Base-by-base conservation (phyloP, 2,113 vertebrate species). In the Scophthalmus maximus region DNA sequence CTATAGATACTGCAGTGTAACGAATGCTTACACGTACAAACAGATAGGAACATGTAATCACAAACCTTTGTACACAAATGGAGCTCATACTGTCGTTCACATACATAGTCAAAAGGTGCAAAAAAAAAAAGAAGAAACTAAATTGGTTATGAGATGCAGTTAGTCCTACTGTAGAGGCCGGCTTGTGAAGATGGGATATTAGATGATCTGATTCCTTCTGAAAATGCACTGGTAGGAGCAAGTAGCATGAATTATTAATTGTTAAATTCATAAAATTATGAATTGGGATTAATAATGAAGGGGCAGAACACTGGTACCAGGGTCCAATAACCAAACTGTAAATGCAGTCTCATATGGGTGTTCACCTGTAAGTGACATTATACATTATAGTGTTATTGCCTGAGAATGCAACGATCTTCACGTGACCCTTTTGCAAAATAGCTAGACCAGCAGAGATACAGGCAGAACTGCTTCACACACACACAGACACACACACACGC, bases 1-100 rank as follows among this genome's bases (percentile, higher is more conserved):
- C 15, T 42, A 42, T 18, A 44, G 42, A 44, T 7, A 44, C 15
- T 18, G 42, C 18, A 44, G 42, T 6, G 6, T 30, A 36, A 29
- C 29, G 26, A 22, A 58, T 32, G 9, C 22, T 42, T 23, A 36
- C 26, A 27, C 30, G 34, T 8, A 17, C 2, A 23, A 20, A 20
- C 58, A 44, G 20, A 36, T 50, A 49, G 40, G 40, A 44, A n/a
- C 17, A 44, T 44, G 40, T 18, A 44, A n/a, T 50, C 20, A 38
- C 58, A 69, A 56, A 44, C 42, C 18, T 44, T 44, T 18, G 42
- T 17, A 44, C 17, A 44, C 42, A n/a, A 18, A 44, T 58, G 65
- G 32, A 23, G 4, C 65, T 40, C 36, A 12, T 36, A 36, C n/a
- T 36, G 2, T 11, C n/a, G 36, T 17, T 40, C 12, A n/a, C 17